Conservation (phyloP, 2,888 invertebrate species). For the Napeogenes inachia region DNA sequence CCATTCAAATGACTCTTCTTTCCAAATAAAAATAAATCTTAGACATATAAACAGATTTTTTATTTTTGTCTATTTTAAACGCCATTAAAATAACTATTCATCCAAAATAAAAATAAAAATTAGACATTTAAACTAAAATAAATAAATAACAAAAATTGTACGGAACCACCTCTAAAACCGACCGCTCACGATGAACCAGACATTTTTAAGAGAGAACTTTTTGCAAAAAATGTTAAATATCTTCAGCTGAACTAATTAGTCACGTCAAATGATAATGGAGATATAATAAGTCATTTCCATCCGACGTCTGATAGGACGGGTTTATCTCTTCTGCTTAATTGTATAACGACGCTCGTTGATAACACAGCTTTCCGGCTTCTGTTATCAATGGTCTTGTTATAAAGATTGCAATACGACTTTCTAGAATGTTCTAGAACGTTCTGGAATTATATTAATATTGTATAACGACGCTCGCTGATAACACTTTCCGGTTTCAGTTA, state of each 20-base stretch:
- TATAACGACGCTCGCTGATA: too few relatives aligned
- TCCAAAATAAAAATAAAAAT: too few relatives aligned
- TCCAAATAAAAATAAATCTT: too few relatives aligned
- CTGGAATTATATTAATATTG: too few relatives aligned
- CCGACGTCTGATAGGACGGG: background rate
- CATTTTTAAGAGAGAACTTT: slow-evolving; percentile 35
- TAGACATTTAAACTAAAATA: too few relatives aligned
- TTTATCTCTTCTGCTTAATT: background rate
- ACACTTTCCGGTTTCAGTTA: too few relatives aligned
- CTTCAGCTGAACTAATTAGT: slow-evolving; percentile 60
- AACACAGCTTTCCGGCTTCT: slow-evolving; percentile 25
- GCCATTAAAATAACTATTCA: too few relatives aligned
- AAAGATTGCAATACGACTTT: too few relatives aligned
- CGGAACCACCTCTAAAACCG: slow-evolving; percentile 22
- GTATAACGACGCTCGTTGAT: slow-evolving; percentile 37
- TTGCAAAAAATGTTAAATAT: slow-evolving; percentile 45
- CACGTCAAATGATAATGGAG: slow-evolving; percentile 60
- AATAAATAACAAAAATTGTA: background rate
- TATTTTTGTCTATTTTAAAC: too few relatives aligned
- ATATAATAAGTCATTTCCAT: slow-evolving; percentile 57
- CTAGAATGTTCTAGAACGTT: too few relatives aligned
- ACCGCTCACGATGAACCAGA: slow-evolving; percentile 31
- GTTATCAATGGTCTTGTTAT: slow-evolving; percentile 12
- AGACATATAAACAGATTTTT: too few relatives aligned
- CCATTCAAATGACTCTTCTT: too few relatives aligned